A percentile compares a stretch with the other conserved stretches of the same genome.
Evolutionary conservation across 2,888 invertebrate genomes (phyloP).

Genomic region (Microctonus hyperodae): DNA sequence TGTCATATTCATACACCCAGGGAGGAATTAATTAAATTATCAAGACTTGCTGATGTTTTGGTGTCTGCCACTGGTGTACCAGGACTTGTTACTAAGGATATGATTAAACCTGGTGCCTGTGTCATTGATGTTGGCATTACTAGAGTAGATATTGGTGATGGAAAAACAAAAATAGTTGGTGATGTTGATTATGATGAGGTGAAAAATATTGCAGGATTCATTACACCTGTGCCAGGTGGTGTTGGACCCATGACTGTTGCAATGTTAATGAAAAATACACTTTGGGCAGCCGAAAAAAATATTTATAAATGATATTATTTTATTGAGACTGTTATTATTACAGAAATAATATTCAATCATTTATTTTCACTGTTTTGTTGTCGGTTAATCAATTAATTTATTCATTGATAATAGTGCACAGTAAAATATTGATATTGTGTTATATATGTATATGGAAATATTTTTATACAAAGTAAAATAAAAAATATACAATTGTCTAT

Average conservation of each 20-base stretch:
- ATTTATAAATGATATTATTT: background rate
- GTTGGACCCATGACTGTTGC: constrained; percentile 95
- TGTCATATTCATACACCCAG: constrained; percentile 88
- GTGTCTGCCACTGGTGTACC: constrained; percentile 79
- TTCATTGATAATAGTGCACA: too few species aligned
- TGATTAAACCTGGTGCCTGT: constrained; percentile 89
- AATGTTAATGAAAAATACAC: constrained; percentile 91
- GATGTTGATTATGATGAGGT: constrained; percentile 91
- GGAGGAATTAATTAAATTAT: constrained; percentile 74
- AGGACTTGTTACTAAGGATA: constrained; percentile 78
- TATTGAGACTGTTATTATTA: too few species aligned
- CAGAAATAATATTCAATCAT: too few species aligned
- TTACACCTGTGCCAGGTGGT: constrained; percentile 92
- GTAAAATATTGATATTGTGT: too few species aligned
- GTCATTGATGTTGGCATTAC: constrained; percentile 91
- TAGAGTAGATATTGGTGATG: constrained; percentile 70
- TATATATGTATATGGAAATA: too few species aligned
- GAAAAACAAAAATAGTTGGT: constrained; percentile 80
- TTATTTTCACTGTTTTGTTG: too few species aligned
- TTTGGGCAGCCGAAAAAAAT: constrained; percentile 72
- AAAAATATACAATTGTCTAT: too few species aligned
- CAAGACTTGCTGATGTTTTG: constrained; percentile 79
- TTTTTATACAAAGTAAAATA: too few species aligned
- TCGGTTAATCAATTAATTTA: too few species aligned
- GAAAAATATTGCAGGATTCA: constrained; percentile 79